A percentile compares a stretch with the other conserved stretches of the same genome.
phyloP scores from a whole-genome alignment of 2,888 invertebrate genomes.

The Caenorhabditis afra region DNA sequence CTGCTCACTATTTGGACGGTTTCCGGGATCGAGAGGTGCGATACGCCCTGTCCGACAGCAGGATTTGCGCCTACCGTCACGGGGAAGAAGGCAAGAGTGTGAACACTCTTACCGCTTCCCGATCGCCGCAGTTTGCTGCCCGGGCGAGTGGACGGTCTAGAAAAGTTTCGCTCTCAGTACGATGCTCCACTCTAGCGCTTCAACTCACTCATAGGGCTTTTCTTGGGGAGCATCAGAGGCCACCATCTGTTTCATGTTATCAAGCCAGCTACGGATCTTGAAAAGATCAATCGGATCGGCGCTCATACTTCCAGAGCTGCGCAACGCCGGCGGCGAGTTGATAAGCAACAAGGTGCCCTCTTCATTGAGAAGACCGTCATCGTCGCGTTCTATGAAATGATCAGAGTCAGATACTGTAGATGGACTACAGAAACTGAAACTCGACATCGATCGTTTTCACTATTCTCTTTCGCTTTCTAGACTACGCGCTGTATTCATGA shows the following conservation, averaged over 20 bases:
- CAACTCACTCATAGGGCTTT: constrained; percentile 66
- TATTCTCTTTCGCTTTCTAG: not conserved
- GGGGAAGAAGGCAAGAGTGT: constrained; percentile 52
- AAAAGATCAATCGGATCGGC: constrained; percentile 62
- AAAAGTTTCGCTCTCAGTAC: constrained; percentile 15
- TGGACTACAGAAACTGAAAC: too few species aligned
- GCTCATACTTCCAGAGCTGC: constrained; percentile 51
- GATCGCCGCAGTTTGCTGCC: constrained; percentile 58
- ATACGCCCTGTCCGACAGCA: constrained; percentile 6
- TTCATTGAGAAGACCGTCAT: constrained; percentile 61
- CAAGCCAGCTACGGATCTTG: constrained; percentile 72
- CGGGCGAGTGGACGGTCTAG: constrained; percentile 50
- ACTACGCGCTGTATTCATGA: too few species aligned
- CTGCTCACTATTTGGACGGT: constrained; percentile 15
- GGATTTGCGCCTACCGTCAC: constrained; percentile 16
- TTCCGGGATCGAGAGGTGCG: constrained; percentile 40
- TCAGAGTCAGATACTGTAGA: not conserved
- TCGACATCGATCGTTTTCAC: not conserved
- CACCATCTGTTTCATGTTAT: constrained; percentile 77
- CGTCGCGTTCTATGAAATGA: constrained; percentile 55
- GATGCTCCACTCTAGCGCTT: not conserved
- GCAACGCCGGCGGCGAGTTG: constrained; percentile 37
- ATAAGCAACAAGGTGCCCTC: constrained; percentile 56
- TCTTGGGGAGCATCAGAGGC: constrained; percentile 69
- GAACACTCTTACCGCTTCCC: constrained; percentile 64